A percentile compares a stretch with the other conserved stretches of the same genome.
These are phyloP conservation scores for Brachylomia viminalis DNA, from an alignment of 2,888 invertebrate species.

Conservation along the genomic window DNA sequence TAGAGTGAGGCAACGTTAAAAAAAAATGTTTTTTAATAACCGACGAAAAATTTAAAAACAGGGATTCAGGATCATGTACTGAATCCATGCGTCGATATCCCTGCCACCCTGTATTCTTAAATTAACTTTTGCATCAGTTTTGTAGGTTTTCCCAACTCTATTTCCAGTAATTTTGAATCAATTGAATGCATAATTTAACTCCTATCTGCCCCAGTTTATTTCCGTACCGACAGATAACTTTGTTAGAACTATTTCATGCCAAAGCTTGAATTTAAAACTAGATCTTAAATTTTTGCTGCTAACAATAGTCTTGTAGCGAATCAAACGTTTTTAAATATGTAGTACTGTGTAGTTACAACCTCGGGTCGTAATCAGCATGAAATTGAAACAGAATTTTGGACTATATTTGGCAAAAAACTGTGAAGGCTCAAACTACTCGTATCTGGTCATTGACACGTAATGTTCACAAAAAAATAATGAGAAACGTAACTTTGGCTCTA, in stretches of 20 bases:
- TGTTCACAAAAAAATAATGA: conserved; percentile 49
- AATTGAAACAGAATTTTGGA: conserved; percentile 31
- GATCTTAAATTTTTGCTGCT: background rate
- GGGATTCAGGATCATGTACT: background rate
- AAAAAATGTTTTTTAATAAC: no score
- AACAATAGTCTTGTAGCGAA: conserved; percentile 10
- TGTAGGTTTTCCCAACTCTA: background rate
- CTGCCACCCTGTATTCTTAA: background rate
- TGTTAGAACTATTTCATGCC: conserved; percentile 11
- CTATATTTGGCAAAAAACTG: conserved; percentile 12
- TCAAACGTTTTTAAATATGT: conserved; percentile 1
- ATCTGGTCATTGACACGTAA: conserved; percentile 42
- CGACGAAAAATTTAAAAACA: no score
- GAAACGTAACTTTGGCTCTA: conserved; percentile 14
- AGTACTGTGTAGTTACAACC: no score
- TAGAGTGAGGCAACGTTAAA: no score
- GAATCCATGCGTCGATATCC: background rate
- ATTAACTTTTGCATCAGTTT: background rate
- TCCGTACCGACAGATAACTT: conserved; percentile 11
- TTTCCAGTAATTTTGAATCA: background rate
- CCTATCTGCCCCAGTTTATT: conserved; percentile 18
- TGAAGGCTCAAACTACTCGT: conserved; percentile 3
- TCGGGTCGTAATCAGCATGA: conserved; percentile 28
- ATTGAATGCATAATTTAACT: conserved; percentile 13
- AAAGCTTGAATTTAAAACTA: conserved; percentile 7